Evolutionary conservation across 2,113 vertebrate species (phyloP), one percentile per base, ranked within the genome.

Genomic region (Nerophis lumbriciformis): DNA sequence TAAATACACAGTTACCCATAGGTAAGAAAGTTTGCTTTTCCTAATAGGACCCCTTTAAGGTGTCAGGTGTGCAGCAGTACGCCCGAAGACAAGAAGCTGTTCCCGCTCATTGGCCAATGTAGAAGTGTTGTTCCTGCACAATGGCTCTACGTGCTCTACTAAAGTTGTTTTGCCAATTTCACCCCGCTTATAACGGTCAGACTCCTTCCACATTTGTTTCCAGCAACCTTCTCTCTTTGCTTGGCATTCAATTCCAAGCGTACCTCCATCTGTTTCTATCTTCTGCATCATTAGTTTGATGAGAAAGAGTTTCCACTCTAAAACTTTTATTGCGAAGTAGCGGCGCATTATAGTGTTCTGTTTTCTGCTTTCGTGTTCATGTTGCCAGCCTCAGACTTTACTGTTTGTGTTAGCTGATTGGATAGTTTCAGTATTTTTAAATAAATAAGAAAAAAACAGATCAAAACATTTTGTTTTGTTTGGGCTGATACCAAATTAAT

Each of bases 231-330:
- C 53, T 37, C 38, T 55, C 5, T 45, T 45, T 45, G 5, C 42
- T 55, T 55, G 53, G 36, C 53, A 39, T 55, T 39, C 37, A 55
- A n/a, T 10, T 37, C 12, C 38, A 38, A 57, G 55, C n/a, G 14
- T 54, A 54, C 53, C 53, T 57, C 55, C 55, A 57, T 44, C 55
- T 57, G 38, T 57, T 57, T 57, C 55, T 39, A 57, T 44, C 55
- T 44, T 57, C n/a, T 57, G 55, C 55, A 16, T 57, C 55, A 57
- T 57, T 57, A 57, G 55, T 45, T 57, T 57, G 55, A 57, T 57
- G 39, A 21, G 36, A 54, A 14, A 55, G 53, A 39, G 8, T 57
- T 57, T 57, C n/a, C 55, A 57, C 55, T 57, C 19, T 10, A 16
- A 44, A 57, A 44, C 55, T 21, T 57, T 57, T 57, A 57, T 44